Conservation (phyloP, 53 echinoderm and acorn worm genomes). For the Paracentrotus lividus region DNA sequence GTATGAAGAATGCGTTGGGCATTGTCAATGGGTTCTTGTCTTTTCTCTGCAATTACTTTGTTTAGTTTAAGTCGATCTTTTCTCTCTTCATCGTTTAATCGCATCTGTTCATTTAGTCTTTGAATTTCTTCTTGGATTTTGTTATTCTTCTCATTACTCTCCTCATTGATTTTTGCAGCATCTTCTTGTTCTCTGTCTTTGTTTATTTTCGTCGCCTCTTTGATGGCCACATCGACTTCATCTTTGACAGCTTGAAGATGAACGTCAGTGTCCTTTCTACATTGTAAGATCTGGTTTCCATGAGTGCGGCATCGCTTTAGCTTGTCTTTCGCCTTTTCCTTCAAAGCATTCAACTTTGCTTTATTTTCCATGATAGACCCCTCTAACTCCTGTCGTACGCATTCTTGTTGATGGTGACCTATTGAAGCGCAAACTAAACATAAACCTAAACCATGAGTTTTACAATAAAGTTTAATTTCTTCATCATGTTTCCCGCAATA, state of each 20-base stretch:
- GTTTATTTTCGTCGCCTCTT: background rate
- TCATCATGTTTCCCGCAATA: background rate
- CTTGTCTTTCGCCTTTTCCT: background rate
- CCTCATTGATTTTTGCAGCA: background rate
- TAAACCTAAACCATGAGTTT: background rate
- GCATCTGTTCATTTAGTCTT: background rate
- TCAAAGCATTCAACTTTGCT: background rate
- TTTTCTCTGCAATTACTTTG: background rate
- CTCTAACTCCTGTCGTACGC: background rate
- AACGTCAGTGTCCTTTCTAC: background rate
- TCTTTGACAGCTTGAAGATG: background rate
- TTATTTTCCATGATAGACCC: background rate
- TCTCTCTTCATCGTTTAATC: background rate
- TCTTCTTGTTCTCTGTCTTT: background rate
- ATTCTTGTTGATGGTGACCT: background rate
- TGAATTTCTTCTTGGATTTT: background rate
- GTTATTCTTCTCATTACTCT: conserved; percentile 3
- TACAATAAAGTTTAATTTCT: background rate
- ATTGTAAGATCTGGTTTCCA: background rate
- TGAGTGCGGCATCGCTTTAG: background rate
- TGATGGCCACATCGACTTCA: background rate
- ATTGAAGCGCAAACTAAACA: background rate
- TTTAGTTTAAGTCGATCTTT: background rate
- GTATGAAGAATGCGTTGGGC: background rate
- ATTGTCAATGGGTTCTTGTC: background rate